phyloP scores from a whole-genome alignment of 1,140 invertebrate genomes.

The Eulimnadia texana region DNA sequence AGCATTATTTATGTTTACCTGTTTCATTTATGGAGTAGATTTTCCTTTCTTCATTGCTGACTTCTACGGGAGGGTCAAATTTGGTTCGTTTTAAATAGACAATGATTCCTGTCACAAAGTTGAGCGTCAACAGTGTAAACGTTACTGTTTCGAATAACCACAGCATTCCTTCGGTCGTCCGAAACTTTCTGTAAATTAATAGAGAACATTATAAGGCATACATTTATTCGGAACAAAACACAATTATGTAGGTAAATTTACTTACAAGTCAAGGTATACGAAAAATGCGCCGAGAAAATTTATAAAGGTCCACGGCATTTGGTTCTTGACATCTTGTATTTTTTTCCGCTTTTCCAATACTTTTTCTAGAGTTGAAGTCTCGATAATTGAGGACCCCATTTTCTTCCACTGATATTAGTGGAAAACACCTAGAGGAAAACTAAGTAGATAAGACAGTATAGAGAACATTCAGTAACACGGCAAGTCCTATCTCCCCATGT shows the following conservation, averaged over 20 bases:
- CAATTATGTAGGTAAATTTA: background rate
- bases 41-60: conserved; percentile 3
- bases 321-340: background rate
- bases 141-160: background rate
- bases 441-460: no score
- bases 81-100: conserved; percentile 5
- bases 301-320: background rate
- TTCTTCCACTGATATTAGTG: no score
- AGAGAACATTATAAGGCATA: background rate
- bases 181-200: background rate
- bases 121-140: background rate
- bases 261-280: background rate
- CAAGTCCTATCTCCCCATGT: no score
- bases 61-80: background rate
- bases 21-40: background rate
- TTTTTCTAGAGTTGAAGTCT: background rate
- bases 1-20: background rate
- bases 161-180: background rate
- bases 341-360: background rate
- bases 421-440: no score
- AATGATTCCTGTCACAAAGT: background rate
- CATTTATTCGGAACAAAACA: background rate
- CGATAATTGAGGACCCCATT: no score
- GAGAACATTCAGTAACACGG: no score
- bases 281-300: conserved; percentile 2